Percentiles rank a stretch among this genome's conserved stretches.
phyloP scores from a whole-genome alignment of 2,888 invertebrate genomes.

The Caenorhabditis becei region DNA sequence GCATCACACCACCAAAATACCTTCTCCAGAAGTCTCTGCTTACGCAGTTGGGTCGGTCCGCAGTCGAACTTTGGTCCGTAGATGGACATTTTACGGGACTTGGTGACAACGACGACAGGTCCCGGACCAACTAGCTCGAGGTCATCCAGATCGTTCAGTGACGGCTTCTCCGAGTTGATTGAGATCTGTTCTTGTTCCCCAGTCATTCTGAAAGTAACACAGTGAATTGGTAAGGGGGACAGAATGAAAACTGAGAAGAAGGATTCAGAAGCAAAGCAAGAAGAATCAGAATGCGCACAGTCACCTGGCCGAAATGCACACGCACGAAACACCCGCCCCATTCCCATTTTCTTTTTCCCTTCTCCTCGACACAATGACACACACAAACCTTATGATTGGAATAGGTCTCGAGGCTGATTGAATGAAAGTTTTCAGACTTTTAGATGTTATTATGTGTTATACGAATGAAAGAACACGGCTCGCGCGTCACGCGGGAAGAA shows the following conservation, averaged over 20 bases:
- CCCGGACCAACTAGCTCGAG: constrained; percentile 25
- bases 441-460: not conserved
- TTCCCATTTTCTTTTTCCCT: constrained; percentile 1
- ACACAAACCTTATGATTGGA: constrained; percentile 36
- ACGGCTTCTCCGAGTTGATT: not conserved
- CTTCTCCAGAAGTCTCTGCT: constrained; percentile 38
- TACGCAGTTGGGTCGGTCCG: constrained; percentile 39
- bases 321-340: constrained; percentile 28
- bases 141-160: constrained; percentile 16
- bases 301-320: not conserved
- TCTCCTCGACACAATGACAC: constrained; percentile 25
- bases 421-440: constrained; percentile 23
- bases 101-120: constrained; percentile 25
- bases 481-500: not conserved
- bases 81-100: constrained; percentile 45
- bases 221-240: no score
- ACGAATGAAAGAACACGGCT: constrained; percentile 4
- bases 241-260: constrained; percentile 2
- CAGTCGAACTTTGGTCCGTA: constrained; percentile 44
- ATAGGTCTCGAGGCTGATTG: constrained; percentile 13
- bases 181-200: constrained; percentile 20
- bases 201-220: constrained; percentile 4
- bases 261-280: not conserved
- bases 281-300: constrained; percentile 17
- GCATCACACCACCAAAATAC: constrained; percentile 2